Conservation (phyloP, 1,140 invertebrate genomes). For the Papilio aristodemus region DNA sequence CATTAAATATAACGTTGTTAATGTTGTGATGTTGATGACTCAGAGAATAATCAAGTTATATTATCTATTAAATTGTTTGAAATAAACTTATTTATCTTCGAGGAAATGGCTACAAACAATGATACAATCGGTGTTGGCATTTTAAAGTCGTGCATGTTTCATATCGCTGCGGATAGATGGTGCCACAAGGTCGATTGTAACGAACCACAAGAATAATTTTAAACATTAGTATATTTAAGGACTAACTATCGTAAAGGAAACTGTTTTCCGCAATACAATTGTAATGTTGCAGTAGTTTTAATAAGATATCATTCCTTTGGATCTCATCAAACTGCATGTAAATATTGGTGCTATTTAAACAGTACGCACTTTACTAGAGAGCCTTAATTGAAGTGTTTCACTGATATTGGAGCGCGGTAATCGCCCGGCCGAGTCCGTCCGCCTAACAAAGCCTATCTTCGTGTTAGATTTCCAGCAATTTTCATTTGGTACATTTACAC, state of each 20-base stretch:
- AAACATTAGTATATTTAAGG: background rate
- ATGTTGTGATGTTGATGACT: too few relatives aligned
- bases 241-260: background rate
- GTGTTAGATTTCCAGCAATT: too few relatives aligned
- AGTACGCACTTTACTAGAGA: conserved; percentile 10
- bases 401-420: conserved; percentile 1
- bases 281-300: background rate
- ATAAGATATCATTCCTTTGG: conserved; percentile 17
- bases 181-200: background rate
- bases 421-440: background rate
- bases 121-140: too few relatives aligned
- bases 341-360: conserved; percentile 27
- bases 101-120: too few relatives aligned
- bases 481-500: too few relatives aligned
- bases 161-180: background rate
- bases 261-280: conserved; percentile 8
- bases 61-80: too few relatives aligned
- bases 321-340: conserved; percentile 20
- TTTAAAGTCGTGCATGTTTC: too few relatives aligned
- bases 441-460: too few relatives aligned
- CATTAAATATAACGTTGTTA: too few relatives aligned
- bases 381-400: conserved; percentile 22
- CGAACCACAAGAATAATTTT: background rate
- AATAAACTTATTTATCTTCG: too few relatives aligned
- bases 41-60: too few relatives aligned